These are phyloP conservation scores for Drosophila pruinosa DNA, from an alignment of 1,140 invertebrate species.

Conservation along the genomic window DNA sequence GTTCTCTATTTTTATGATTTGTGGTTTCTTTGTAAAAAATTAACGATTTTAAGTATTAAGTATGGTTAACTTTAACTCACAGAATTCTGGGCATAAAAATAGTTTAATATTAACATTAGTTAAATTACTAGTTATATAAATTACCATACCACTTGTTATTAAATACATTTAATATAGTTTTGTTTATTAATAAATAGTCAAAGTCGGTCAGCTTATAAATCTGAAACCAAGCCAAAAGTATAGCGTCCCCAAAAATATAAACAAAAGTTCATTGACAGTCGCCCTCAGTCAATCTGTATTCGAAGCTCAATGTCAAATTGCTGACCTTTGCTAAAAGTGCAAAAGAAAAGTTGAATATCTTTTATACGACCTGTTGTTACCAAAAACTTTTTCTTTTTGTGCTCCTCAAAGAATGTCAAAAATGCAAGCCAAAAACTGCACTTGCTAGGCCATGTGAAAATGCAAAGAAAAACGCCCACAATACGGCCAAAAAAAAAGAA, in stretches of 20 bases:
- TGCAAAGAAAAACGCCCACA: conserved; percentile 64
- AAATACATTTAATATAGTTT: too few relatives aligned
- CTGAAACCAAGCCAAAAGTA: conserved; percentile 12
- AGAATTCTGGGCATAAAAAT: too few relatives aligned
- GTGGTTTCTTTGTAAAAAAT: too few relatives aligned
- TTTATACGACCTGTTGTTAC: conserved; percentile 62
- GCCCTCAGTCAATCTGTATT: neutral
- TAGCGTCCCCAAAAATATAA: neutral
- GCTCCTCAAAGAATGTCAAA: conserved; percentile 32
- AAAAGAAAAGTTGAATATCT: conserved; percentile 39
- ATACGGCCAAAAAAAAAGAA: conserved; percentile 15
- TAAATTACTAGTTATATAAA: too few relatives aligned
- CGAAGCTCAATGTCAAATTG: conserved; percentile 27
- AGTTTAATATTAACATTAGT: too few relatives aligned
- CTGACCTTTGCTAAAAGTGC: conserved; percentile 37
- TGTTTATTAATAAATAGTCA: neutral
- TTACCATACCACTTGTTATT: too few relatives aligned
- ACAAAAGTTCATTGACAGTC: conserved; percentile 31
- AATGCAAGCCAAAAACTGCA: conserved; percentile 52
- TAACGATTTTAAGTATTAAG: too few relatives aligned
- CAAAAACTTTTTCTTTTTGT: conserved; percentile 9
- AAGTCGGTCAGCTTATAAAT: neutral
- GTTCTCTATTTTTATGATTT: too few relatives aligned
- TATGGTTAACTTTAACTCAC: too few relatives aligned
- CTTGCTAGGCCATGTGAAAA: conserved; percentile 28